Base-by-base conservation (phyloP, 2,797 vertebrate genomes). In the Tadarida brasiliensis region DNA sequence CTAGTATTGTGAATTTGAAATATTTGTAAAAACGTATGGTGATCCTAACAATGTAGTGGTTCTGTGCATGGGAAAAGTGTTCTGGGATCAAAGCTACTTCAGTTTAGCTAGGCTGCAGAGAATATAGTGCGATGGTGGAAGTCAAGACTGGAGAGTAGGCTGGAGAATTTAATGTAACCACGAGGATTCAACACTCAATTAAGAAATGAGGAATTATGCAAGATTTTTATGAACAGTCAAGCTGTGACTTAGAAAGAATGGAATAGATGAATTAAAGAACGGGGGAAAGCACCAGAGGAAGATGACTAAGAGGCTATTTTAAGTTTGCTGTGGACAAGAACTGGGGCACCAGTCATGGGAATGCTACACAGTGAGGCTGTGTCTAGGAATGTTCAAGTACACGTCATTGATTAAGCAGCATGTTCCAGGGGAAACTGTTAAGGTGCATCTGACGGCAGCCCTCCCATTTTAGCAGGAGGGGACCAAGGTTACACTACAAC, bases 351-450 rank as follows among this genome's bases (percentile, higher is more conserved):
- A n/a, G 87, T 81, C 76, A 49, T 7, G 17, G 49, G 56, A 91
- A 87, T 35, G 30, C 44, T 68, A 16, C 35, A 26, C 0, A 11
- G 24, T 85, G 90, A 95, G 59, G 90, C 47, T 80, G 20, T 44
- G 83, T 94, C 96, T 96, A 80, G 70, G 90, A 96, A 95, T 87
- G 84, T 56, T 61, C 1, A 57, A 67, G 51, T 56, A 90, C 22
- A n/a, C 61, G 35, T 11, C 17, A 33, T 39, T 80, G 65, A 59
- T 59, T 82, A 89, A 70, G 61, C 14, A 77, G n/a, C 63, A 17
- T 35, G n/a, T 90, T 74, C 54, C 33, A 56, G 81, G 73, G 68
- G 70, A 92, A 81, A 56, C 57, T 63, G 17, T n/a, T 59, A 73
- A 5, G 15, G 54, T 49, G 74, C 30, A 6, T 63, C 57, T 81